Conservation (phyloP, 2,888 invertebrate genomes). For the Dynastes maya region DNA sequence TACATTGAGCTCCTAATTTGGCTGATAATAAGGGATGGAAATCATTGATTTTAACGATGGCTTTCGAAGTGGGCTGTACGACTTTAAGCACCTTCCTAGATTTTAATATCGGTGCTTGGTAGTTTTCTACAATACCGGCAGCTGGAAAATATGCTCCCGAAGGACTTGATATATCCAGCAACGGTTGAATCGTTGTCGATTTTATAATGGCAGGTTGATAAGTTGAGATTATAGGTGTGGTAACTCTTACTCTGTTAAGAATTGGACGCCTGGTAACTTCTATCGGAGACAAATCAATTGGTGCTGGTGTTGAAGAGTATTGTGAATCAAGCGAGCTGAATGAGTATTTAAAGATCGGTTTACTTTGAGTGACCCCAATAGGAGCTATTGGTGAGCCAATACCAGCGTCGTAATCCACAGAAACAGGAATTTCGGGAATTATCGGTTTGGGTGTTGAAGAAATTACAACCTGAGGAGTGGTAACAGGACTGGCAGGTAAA, state of each 20-base stretch:
- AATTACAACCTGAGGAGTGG: constrained; percentile 6
- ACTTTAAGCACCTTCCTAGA: constrained; percentile 50
- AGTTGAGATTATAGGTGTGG: neutral
- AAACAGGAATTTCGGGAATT: neutral
- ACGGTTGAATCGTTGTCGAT: constrained; percentile 41
- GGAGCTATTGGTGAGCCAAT: constrained; percentile 13
- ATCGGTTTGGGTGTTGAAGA: constrained; percentile 14
- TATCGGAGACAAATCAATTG: neutral
- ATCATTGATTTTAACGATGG: constrained; percentile 81
- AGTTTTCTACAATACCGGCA: constrained; percentile 46
- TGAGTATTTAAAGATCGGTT: constrained; percentile 59
- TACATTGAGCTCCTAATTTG: constrained; percentile 83
- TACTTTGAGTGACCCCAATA: constrained; percentile 52
- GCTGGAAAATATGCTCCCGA: constrained; percentile 48
- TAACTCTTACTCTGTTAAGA: neutral
- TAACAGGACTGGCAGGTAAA: constrained; percentile 5
- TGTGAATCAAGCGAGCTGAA: constrained; percentile 61
- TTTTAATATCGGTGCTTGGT: constrained; percentile 37
- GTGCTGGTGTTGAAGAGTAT: constrained; percentile 52
- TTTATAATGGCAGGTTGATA: constrained; percentile 19
- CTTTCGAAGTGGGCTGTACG: constrained; percentile 72
- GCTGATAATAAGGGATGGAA: constrained; percentile 81
- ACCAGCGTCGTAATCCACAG: constrained; percentile 10
- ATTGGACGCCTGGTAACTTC: constrained; percentile 29
- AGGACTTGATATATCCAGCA: constrained; percentile 37